Conservation (phyloP, 2,113 vertebrate species). For the Chamaea fasciata region DNA sequence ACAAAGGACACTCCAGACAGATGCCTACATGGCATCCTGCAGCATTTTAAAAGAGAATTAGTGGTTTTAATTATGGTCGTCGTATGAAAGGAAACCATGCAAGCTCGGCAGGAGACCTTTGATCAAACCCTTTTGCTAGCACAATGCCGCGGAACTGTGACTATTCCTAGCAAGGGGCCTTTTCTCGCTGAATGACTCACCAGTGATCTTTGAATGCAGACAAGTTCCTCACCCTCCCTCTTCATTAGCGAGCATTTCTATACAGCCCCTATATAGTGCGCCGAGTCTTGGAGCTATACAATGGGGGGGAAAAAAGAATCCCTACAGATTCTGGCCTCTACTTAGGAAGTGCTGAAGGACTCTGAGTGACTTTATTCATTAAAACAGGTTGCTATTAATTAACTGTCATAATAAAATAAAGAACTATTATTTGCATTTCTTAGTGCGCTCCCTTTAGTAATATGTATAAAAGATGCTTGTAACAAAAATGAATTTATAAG, state of each 20-base stretch:
- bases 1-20: conserved; percentile 88
- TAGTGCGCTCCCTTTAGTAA: conserved; percentile 75
- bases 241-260: conserved; percentile 89
- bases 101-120: conserved; percentile 80
- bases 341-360: conserved; percentile 86
- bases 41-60: conserved; percentile 91
- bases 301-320: conserved; percentile 76
- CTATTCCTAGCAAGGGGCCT: conserved; percentile 83
- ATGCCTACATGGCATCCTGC: conserved; percentile 88
- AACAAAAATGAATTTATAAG: conserved; percentile 76
- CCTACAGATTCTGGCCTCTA: conserved; percentile 79
- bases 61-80: conserved; percentile 89
- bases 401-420: conserved; percentile 89
- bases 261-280: conserved; percentile 79
- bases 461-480: conserved; percentile 79
- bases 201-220: conserved; percentile 87
- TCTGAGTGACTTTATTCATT: conserved; percentile 86
- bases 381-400: conserved; percentile 90
- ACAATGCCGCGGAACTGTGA: conserved; percentile 88
- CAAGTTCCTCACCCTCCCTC: conserved; percentile 84
- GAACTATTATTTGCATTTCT: conserved; percentile 84
- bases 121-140: conserved; percentile 81
- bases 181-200: conserved; percentile 86
- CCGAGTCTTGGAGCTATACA: conserved; percentile 76
- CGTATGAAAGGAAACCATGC: conserved; percentile 83